A percentile compares a stretch with the other conserved stretches of the same genome.
Evolutionary conservation across 2,888 invertebrate species (phyloP).

Genomic region (Cotesia congregata): DNA sequence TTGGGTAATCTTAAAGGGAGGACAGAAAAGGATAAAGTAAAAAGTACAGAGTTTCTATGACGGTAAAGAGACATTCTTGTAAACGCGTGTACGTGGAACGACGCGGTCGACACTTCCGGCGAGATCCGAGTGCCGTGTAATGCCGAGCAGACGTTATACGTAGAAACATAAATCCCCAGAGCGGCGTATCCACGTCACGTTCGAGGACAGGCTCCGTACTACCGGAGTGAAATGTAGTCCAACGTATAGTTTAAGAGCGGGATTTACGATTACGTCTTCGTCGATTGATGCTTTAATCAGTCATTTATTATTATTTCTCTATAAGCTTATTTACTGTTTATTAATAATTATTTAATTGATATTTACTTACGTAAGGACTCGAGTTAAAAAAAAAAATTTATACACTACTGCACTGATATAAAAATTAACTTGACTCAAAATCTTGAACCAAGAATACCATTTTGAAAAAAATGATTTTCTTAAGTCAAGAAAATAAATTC

Average conservation of each 20-base stretch:
- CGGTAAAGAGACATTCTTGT: slow-evolving; percentile 33
- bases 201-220: slow-evolving; percentile 32
- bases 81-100: slow-evolving; percentile 36
- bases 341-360: neutral
- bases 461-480: too few species aligned
- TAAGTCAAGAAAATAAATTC: too few species aligned
- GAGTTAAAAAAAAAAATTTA: too few species aligned
- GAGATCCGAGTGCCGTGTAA: slow-evolving; percentile 36
- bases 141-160: slow-evolving; percentile 42
- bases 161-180: slow-evolving; percentile 46
- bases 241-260: slow-evolving; percentile 45
- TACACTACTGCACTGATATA: too few species aligned
- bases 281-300: slow-evolving; percentile 29
- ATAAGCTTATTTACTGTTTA: neutral
- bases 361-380: too few species aligned
- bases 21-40: neutral
- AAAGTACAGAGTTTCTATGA: slow-evolving; percentile 3
- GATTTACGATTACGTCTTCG: slow-evolving; percentile 37
- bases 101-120: slow-evolving; percentile 34
- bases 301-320: slow-evolving; percentile 2
- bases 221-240: slow-evolving; percentile 39
- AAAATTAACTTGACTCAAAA: too few species aligned
- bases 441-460: too few species aligned
- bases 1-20: slow-evolving; percentile 9
- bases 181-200: slow-evolving; percentile 38